phyloP scores from a whole-genome alignment of 1,140 invertebrate species.

The Berghia stephanieae region DNA sequence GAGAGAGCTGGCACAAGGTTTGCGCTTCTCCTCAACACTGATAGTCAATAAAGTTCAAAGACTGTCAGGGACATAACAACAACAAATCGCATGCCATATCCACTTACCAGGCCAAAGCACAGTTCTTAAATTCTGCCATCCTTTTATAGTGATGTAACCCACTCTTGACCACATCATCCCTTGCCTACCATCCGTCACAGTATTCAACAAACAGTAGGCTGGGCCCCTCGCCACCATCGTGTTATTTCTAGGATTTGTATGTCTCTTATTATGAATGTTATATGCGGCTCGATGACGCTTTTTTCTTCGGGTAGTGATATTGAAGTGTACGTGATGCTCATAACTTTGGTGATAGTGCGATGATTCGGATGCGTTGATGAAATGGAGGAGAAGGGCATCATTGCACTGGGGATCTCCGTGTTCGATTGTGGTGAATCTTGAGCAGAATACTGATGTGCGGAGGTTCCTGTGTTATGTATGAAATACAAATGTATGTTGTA shows the following conservation, averaged over 20 bases:
- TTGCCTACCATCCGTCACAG: constrained; percentile 64
- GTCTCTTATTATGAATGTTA: neutral
- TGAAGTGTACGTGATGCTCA: neutral
- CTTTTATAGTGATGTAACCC: constrained; percentile 73
- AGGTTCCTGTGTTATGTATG: too few relatives aligned
- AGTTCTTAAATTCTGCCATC: constrained; percentile 73
- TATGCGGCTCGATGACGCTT: too few relatives aligned
- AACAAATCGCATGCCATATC: neutral
- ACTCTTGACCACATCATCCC: constrained; percentile 70
- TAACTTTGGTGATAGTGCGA: neutral
- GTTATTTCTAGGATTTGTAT: neutral
- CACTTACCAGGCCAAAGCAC: constrained; percentile 79
- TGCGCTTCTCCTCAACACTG: too few relatives aligned
- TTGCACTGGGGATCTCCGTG: too few relatives aligned
- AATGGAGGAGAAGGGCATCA: neutral
- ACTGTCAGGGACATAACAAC: too few relatives aligned
- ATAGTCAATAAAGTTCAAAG: too few relatives aligned
- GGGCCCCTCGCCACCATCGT: constrained; percentile 47
- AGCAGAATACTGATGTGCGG: too few relatives aligned
- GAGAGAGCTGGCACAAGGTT: too few relatives aligned
- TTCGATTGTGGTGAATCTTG: too few relatives aligned
- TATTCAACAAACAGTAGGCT: constrained; percentile 75
- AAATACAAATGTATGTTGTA: too few relatives aligned
- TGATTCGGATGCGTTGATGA: neutral
- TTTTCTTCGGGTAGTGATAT: neutral